Conservation (phyloP, 2,113 vertebrate species). For the Tor tambroides region DNA sequence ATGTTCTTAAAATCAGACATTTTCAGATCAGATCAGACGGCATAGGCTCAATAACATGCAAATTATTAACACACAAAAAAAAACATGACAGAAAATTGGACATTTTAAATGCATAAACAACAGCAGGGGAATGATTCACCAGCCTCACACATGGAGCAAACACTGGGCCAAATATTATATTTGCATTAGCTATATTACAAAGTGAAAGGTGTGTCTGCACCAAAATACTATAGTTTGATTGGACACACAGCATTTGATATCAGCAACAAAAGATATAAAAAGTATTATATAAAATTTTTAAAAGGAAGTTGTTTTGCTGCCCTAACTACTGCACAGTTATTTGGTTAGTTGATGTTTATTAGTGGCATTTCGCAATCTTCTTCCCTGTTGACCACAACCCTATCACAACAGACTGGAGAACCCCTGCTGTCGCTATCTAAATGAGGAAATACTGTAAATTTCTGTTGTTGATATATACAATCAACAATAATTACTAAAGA, state of each 20-base stretch:
- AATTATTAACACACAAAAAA: not conserved
- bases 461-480: not conserved
- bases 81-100: not conserved
- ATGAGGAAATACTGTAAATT: not conserved
- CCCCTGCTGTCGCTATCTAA: no score
- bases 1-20: not conserved
- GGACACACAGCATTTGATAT: not conserved
- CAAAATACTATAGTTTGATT: not conserved
- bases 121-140: constrained; percentile 20
- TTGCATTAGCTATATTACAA: constrained; percentile 1
- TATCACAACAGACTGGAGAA: not conserved
- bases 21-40: not conserved
- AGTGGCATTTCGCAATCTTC: not conserved
- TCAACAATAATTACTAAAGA: not conserved
- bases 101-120: constrained; percentile 25
- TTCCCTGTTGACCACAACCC: not conserved
- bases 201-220: not conserved
- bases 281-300: no score
- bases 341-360: not conserved
- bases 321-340: not conserved
- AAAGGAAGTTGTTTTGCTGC: no score
- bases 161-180: constrained; percentile 1
- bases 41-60: not conserved
- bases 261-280: no score
- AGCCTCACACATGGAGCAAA: not conserved